Conservation (phyloP, 2,113 vertebrate species). For the Hippolais icterina region DNA sequence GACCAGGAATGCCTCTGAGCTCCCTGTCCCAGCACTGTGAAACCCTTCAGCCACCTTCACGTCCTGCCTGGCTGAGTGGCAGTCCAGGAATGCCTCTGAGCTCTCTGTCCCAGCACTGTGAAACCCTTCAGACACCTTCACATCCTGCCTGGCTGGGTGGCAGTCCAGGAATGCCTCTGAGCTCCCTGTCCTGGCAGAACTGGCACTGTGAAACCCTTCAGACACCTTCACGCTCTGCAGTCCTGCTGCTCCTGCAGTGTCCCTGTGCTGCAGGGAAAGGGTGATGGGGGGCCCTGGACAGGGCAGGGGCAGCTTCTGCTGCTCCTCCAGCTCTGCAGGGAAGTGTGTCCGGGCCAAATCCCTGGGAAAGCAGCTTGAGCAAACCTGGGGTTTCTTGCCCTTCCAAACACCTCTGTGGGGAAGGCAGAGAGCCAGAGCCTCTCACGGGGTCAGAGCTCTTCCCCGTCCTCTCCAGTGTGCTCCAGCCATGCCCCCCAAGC, state of each 20-base stretch:
- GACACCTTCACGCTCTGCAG: no score
- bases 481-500: not conserved
- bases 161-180: not conserved
- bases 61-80: no score
- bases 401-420: fast-evolving
- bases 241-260: fast-evolving
- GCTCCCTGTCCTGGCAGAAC: not conserved
- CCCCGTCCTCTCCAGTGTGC: no score
- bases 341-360: fast-evolving
- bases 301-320: not conserved
- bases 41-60: no score
- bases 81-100: no score
- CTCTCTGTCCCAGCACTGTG: no score
- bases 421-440: fast-evolving
- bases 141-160: not conserved
- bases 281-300: not conserved
- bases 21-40: not conserved
- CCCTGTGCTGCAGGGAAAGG: not conserved
- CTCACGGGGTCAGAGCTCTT: fast-evolving
- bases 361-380: not conserved
- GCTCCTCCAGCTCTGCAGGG: not conserved
- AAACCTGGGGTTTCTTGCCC: fast-evolving
- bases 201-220: fast-evolving
- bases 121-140: no score
- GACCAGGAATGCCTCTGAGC: not conserved